These are phyloP conservation scores for Parus major DNA, from an alignment of 2,113 vertebrate genomes.

Conservation along the genomic window DNA sequence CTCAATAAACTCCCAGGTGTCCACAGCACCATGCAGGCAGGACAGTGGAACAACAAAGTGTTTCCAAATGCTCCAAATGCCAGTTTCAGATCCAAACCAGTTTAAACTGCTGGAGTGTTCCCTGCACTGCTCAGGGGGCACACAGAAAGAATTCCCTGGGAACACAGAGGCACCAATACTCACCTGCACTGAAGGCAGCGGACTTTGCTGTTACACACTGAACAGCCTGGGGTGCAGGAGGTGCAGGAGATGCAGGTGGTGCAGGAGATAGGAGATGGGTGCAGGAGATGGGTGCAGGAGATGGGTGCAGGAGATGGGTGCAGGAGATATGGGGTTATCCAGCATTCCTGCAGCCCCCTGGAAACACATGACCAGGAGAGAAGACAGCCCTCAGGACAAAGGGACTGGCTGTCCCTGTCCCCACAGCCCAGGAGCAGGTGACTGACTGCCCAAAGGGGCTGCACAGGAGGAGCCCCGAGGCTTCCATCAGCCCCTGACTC, in stretches of 20 bases:
- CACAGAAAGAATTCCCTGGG: neutral
- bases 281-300: too few relatives aligned
- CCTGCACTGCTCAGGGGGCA: neutral
- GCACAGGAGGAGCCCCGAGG: neutral
- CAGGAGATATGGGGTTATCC: fast-evolving
- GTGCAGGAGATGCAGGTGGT: too few relatives aligned
- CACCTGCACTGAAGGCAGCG: neutral
- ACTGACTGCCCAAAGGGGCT: neutral
- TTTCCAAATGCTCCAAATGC: neutral
- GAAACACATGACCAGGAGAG: neutral
- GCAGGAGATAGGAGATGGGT: too few relatives aligned
- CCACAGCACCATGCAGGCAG: neutral
- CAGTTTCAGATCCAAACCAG: neutral
- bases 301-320: too few relatives aligned
- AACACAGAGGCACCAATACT: neutral
- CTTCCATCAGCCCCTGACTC: neutral
- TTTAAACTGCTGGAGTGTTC: neutral
- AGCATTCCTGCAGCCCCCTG: neutral
- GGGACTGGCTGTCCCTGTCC: neutral
- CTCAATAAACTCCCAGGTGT: neutral
- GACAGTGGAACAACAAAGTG: neutral
- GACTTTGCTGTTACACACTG: neutral
- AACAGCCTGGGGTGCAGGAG: neutral
- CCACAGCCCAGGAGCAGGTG: neutral
- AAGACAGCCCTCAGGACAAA: neutral